phyloP scores from a whole-genome alignment of 2,797 vertebrate genomes.

The Okamejei kenojei region DNA sequence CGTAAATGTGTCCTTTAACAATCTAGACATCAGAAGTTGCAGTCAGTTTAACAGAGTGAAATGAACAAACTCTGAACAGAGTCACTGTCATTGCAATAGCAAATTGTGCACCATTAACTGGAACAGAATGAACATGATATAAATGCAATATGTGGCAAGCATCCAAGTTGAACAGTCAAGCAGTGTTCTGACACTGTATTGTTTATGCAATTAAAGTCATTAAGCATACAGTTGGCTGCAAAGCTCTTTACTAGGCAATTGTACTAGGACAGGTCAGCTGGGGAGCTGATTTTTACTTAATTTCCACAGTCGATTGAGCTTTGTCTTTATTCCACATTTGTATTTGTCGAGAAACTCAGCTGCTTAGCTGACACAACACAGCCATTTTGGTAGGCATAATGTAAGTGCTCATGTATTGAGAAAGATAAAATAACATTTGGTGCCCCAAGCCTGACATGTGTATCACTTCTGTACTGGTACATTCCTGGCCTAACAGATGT shows the following conservation, averaged over 20 bases:
- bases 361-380: neutral
- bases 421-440: neutral
- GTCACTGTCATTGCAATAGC: too few species aligned
- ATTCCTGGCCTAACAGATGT: neutral
- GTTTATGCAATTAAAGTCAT: neutral
- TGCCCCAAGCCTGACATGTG: neutral
- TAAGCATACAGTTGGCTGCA: neutral
- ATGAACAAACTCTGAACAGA: too few species aligned
- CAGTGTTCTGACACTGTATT: neutral
- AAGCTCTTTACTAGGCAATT: neutral
- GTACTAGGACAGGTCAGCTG: neutral
- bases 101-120: neutral
- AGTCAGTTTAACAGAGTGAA: too few species aligned
- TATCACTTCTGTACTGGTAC: neutral
- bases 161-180: neutral
- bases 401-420: neutral
- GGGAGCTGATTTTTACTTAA: neutral
- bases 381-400: neutral
- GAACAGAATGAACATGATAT: neutral
- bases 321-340: neutral
- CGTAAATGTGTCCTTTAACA: too few species aligned
- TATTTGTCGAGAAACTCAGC: neutral
- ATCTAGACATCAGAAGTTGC: too few species aligned
- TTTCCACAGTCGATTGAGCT: neutral
- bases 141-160: neutral